These are phyloP conservation scores for Thaumatotibia leucotreta DNA, from an alignment of 1,140 invertebrate species.

Conservation along the genomic window DNA sequence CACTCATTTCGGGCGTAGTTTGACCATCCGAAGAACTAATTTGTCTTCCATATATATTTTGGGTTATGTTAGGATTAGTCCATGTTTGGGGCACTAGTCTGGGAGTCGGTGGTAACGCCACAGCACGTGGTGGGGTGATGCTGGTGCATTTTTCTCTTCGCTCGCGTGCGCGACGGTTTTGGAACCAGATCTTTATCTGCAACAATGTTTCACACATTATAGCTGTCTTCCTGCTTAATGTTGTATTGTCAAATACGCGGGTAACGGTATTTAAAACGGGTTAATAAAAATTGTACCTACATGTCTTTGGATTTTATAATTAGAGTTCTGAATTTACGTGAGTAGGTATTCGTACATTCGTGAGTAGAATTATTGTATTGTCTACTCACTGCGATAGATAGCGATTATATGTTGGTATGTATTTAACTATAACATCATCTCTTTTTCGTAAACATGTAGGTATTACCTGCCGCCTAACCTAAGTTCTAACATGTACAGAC, in stretches of 20 bases:
- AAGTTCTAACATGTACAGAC: no score
- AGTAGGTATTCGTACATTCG: no score
- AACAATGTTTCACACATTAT: conserved; percentile 25
- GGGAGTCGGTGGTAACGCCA: conserved; percentile 48
- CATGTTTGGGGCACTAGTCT: not conserved
- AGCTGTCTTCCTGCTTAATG: not conserved
- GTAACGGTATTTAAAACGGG: not conserved
- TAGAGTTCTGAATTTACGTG: no score
- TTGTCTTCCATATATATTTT: not conserved
- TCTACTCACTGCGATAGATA: no score
- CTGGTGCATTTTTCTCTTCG: conserved; percentile 75
- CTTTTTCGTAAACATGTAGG: no score
- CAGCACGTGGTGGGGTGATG: conserved; percentile 44
- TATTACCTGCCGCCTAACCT: no score
- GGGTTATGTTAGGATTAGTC: not conserved
- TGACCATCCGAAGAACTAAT: not conserved
- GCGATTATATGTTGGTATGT: no score
- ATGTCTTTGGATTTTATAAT: no score
- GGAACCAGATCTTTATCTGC: conserved; percentile 88
- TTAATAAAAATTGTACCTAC: no score
- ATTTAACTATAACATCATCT: no score
- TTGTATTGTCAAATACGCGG: not conserved
- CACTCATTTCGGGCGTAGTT: not conserved
- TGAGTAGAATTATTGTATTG: no score
- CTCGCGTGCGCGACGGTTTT: conserved; percentile 84